Base-by-base conservation (phyloP, 2,113 vertebrate species). In the Cyanoramphus novaezelandiae region DNA sequence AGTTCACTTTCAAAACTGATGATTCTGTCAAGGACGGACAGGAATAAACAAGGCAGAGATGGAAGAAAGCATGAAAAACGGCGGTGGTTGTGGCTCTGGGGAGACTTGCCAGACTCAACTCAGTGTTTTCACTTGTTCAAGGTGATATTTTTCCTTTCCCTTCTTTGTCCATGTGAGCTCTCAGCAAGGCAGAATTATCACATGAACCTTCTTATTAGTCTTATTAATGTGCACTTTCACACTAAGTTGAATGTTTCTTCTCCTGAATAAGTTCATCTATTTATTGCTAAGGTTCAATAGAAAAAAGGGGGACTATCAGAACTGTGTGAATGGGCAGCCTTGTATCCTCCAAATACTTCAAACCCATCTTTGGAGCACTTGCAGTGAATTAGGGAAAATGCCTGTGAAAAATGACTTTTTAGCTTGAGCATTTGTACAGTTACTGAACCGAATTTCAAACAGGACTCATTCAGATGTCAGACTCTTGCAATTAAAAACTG, bases 401-500 rank as follows among this genome's bases (percentile, higher is more conserved):
- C 43, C 82, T 88, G 62, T 6, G 35, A 93, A 95, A 95, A 84
- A 84, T 88, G 77, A 96, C 80, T 91, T 96, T 89, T 65, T 86
- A 95, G 52, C 88, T 93, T 76, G 44, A 94, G 60, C 74, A 88
- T 92, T 90, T 62, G 33, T 93, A 57, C 29, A 44, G 33, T 69
- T 86, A 94, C 65, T 86, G 72, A 86, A 96, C 81, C 59, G 92
- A 92, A 96, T 96, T 92, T 96, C 88, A 95, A 92, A 69, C 59
- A 86, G 57, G 29, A 93, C 62, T 92, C 67, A 82, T 95, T 96
- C 93, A 96, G 77, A 95, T 91, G 83, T 88, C 95, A 93, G 91
- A 87, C 23, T 95, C 90, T 59, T 89, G 92, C 77, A 95, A 96
- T 95, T 97, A 95, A 96, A 96, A 96, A 15, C 94, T 89, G 41